Evolutionary conservation across 2,113 vertebrate genomes (phyloP), one percentile per base, ranked within the genome.

Genomic region (Neolamprologus tretocephalus): DNA sequence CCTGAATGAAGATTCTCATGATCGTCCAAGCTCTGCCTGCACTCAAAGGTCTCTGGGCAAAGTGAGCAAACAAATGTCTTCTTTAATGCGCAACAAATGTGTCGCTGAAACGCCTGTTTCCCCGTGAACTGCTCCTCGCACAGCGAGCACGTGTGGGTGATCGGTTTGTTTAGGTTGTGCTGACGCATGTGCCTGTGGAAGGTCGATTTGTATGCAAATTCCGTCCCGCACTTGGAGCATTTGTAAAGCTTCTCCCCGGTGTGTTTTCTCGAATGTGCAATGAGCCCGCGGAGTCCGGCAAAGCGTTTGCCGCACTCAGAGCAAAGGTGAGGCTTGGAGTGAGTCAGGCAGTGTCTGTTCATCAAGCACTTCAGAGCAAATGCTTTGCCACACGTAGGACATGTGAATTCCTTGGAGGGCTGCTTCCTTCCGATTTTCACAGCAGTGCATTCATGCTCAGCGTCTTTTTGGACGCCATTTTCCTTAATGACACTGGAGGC

Each of bases 21-120:
- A 26, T 91, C 87, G 1, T 92, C 90, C 85, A 95, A 83, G 68
- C 87, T 85, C 53, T 83, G 53, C 3, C 92, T 81, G 83, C 93
- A 91, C 54, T 88, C 42, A 3, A 94, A 95, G 3, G 86, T 94
- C 91, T 40, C 90, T 5, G 87, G 92, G 89, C 93, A 97, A 40
- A 91, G 91, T 53, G 85, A 96, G 93, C 28, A 96, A 40, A 83
- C 93, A 19, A 31, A 95, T 4, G 37, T 95, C 84, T 83, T 95
- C 3, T 71, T 87, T 11, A 95, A 37, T 8, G 94, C 93, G 1
- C 33, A 51, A 9, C 94, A 94, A 14, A 81, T 23, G 91, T 95
- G 95, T 13, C 93, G 40, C 84, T 95, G 91, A 2, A 95, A 85
- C 4, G 87, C 88, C 47, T 10, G 11, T 21, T 28, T 12, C 13